A percentile compares a stretch with the other conserved stretches of the same genome.
Evolutionary conservation across 2,113 vertebrate species (phyloP).

Genomic region (Raphicerus campestris): DNA sequence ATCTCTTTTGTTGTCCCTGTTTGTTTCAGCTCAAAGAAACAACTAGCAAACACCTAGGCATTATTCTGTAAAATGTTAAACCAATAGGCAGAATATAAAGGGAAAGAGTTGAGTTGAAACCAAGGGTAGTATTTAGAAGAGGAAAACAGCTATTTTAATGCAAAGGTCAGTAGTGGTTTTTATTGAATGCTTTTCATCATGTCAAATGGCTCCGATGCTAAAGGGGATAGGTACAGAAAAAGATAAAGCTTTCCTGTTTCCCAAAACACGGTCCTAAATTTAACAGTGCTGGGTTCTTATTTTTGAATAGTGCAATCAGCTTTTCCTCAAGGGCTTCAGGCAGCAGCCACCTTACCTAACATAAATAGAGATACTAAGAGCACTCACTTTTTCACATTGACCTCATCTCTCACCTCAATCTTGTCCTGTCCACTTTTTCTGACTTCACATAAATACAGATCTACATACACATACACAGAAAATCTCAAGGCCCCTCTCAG

Average conservation of each 20-base stretch:
- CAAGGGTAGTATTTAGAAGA: slow-evolving; percentile 64
- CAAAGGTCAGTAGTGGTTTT: slow-evolving; percentile 84
- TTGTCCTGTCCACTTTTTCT: background rate
- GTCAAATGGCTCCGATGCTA: slow-evolving; percentile 61
- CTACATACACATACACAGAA: slow-evolving; percentile 49
- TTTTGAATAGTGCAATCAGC: slow-evolving; percentile 79
- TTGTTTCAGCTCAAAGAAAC: slow-evolving; percentile 65
- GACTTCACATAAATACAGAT: slow-evolving; percentile 13
- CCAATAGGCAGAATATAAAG: slow-evolving; percentile 63
- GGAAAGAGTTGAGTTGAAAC: slow-evolving; percentile 50
- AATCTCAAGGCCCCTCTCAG: slow-evolving; percentile 59
- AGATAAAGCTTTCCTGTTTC: slow-evolving; percentile 67
- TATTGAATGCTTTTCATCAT: slow-evolving; percentile 58
- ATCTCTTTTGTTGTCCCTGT: slow-evolving; percentile 63
- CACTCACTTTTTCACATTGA: background rate
- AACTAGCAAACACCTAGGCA: slow-evolving; percentile 34
- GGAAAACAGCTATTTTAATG: slow-evolving; percentile 68
- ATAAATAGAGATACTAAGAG: slow-evolving; percentile 40
- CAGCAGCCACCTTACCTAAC: slow-evolving; percentile 63
- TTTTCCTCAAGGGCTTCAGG: slow-evolving; percentile 56
- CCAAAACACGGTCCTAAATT: slow-evolving; percentile 74
- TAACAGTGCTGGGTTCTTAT: slow-evolving; percentile 73
- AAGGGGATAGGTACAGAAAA: slow-evolving; percentile 64
- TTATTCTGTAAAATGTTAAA: slow-evolving; percentile 36
- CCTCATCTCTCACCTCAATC: background rate